Conservation (phyloP, 2,888 invertebrate species). For the Nomada flava region DNA sequence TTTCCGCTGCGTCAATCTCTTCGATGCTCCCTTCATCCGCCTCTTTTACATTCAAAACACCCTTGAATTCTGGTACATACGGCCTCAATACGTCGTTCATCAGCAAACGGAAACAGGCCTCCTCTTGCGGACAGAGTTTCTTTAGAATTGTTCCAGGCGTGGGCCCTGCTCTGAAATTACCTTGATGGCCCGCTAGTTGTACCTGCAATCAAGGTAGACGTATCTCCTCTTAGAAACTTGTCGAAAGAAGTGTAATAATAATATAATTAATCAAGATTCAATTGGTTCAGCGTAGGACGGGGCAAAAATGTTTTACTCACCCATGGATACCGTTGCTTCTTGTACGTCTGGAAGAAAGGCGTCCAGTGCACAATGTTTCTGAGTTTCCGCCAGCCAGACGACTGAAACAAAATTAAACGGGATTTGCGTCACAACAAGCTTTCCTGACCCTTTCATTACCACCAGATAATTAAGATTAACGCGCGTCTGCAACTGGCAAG, state of each 20-base stretch:
- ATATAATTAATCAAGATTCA: not conserved
- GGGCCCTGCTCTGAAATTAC: conserved; percentile 96
- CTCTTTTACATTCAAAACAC: conserved; percentile 84
- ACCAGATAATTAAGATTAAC: not conserved
- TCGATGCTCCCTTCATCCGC: conserved; percentile 76
- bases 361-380: conserved; percentile 98
- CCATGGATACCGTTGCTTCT: conserved; percentile 98
- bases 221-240: not conserved
- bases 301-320: conserved; percentile 84
- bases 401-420: conserved; percentile 86
- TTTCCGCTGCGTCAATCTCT: conserved; percentile 41
- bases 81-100: conserved; percentile 95
- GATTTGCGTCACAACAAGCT: not conserved
- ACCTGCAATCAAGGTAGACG: conserved; percentile 68
- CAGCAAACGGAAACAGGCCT: conserved; percentile 92
- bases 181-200: conserved; percentile 98
- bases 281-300: not conserved
- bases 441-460: not conserved
- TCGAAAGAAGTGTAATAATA: not conserved
- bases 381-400: conserved; percentile 97
- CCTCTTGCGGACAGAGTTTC: conserved; percentile 95
- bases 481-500: too few relatives aligned
- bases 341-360: conserved; percentile 98
- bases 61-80: conserved; percentile 97
- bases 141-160: conserved; percentile 97